Base-by-base conservation (phyloP, 2,113 vertebrate genomes). In the Halcyon malimbica region DNA sequence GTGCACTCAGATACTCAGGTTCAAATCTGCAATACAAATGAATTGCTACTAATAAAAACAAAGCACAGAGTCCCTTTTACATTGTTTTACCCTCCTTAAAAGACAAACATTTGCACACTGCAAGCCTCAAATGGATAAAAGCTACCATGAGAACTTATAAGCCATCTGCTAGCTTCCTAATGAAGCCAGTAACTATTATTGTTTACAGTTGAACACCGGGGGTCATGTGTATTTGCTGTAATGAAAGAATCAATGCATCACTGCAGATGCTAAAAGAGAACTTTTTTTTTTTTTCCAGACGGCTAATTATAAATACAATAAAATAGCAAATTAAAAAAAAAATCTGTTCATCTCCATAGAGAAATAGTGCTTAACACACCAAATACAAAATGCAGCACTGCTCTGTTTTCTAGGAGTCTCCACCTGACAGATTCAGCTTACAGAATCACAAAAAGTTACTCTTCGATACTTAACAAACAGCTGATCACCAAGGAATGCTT, bases 141-240 rank as follows among this genome's bases (percentile, higher is more conserved):
- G 96, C 97, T 96, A 98, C 98, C 97, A 83, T 65, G 96, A 98
- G 98, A 97, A 98, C 98, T 98, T 94, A 96, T 96, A 96, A 97
- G 97, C 98, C 98, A 98, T 98, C 98, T 98, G 98, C 97, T 96
- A 93, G 96, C 94, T 97, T 97, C 97, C 98, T 98, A 98, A 98
- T 98, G 98, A 98, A 97, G 96, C 97, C 97, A 93, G 96, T 97
- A 98, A 97, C 97, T 97, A 96, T 96, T 97, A 96, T 96, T 98
- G 98, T 98, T 98, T 98, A 98, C 97, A 97, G 96, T 96, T 93
- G 92, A 98, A 97, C 98, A 97, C 95, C 80, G 63, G 96, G 97
- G 98, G 98, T 98, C 97, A 97, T 90, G 95, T 95, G 93, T 97
- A 97, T 97, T 97, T 97, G 96, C 97, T 97, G 92, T 97, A 96